Conservation (phyloP, 2,797 vertebrate species). For the Lithobates sylvaticus region DNA sequence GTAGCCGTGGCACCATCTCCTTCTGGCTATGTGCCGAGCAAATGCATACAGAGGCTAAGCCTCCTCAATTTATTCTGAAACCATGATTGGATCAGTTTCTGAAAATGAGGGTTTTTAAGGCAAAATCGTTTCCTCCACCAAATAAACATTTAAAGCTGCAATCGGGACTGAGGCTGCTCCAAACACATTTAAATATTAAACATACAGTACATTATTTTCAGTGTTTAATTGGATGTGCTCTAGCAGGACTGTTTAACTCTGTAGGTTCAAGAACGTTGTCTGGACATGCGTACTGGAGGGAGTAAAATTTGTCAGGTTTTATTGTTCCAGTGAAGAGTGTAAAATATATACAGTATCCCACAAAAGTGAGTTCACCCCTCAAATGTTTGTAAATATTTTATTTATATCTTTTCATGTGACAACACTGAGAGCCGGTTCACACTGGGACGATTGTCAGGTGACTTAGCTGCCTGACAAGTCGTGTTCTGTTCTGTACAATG, state of each 20-base stretch:
- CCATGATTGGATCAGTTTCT: neutral
- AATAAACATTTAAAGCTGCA: neutral
- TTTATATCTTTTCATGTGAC: too few relatives aligned
- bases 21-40: neutral
- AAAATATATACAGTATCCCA: neutral
- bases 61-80: neutral
- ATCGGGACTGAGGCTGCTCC: neutral
- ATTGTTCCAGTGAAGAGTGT: neutral
- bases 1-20: too few relatives aligned
- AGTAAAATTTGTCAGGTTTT: too few relatives aligned
- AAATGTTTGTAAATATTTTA: too few relatives aligned
- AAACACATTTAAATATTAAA: constrained; percentile 9
- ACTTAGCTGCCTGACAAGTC: too few relatives aligned
- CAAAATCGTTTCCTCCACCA: neutral
- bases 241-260: neutral
- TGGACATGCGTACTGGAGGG: too few relatives aligned
- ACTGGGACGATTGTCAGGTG: too few relatives aligned
- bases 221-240: constrained; percentile 5
- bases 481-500: too few relatives aligned
- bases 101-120: neutral
- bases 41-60: neutral
- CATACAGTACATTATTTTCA: constrained; percentile 13
- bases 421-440: too few relatives aligned
- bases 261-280: neutral
- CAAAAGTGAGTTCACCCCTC: too few relatives aligned